Conservation (phyloP, 23 tunicate species). For the Ascidia mentula region DNA sequence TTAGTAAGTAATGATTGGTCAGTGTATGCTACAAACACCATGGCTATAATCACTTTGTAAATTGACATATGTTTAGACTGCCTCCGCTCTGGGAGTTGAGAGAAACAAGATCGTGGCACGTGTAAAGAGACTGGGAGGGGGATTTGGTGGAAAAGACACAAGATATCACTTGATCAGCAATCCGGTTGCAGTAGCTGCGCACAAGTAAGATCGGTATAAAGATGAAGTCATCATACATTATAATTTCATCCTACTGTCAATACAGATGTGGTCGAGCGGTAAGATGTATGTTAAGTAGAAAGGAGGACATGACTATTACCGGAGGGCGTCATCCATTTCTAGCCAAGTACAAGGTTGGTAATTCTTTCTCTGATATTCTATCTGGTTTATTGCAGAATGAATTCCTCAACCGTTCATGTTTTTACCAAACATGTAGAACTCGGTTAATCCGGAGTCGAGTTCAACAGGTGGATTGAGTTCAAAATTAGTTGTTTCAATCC, state of each 20-base stretch:
- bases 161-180: constrained; percentile 26
- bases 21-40: too few relatives aligned
- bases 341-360: constrained; percentile 64
- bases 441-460: too few relatives aligned
- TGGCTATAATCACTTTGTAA: too few relatives aligned
- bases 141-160: constrained; percentile 66
- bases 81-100: constrained; percentile 55
- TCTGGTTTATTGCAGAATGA: too few relatives aligned
- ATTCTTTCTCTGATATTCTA: too few relatives aligned
- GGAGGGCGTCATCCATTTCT: constrained; percentile 75
- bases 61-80: too few relatives aligned
- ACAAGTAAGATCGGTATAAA: constrained; percentile 34
- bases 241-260: background rate
- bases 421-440: too few relatives aligned
- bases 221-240: background rate
- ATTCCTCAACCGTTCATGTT: too few relatives aligned
- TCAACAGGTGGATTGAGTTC: too few relatives aligned
- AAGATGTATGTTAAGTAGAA: constrained; percentile 66
- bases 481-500: too few relatives aligned
- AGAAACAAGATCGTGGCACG: constrained; percentile 44
- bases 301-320: constrained; percentile 73
- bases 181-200: constrained; percentile 74
- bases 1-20: constrained; percentile 37
- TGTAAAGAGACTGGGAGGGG: constrained; percentile 84
- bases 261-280: constrained; percentile 61